These are phyloP conservation scores for Saimiri boliviensis DNA, from an alignment of 2,113 vertebrate species.

Conservation along the genomic window DNA sequence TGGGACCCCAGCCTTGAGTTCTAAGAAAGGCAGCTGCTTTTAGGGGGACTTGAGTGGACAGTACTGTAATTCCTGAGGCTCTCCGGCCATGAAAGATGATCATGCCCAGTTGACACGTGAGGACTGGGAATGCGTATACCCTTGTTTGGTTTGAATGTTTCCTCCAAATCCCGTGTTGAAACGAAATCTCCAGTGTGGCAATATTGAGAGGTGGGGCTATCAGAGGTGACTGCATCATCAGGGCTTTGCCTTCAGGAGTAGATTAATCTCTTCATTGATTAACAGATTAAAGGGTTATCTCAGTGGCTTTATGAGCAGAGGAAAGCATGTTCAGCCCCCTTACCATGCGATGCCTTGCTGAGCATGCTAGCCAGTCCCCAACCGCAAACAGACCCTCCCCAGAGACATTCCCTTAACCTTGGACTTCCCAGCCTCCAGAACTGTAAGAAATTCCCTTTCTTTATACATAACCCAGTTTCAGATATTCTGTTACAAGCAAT, in stretches of 20 bases:
- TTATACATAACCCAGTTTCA: not conserved
- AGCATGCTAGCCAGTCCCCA: not conserved
- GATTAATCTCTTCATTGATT: not conserved
- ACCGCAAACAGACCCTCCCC: not conserved
- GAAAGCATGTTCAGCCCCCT: not conserved
- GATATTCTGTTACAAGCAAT: not conserved
- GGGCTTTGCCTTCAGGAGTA: not conserved
- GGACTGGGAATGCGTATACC: fast-evolving
- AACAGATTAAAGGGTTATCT: not conserved
- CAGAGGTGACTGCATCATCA: not conserved
- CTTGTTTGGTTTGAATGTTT: not conserved
- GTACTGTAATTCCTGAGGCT: not conserved
- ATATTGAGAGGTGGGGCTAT: not conserved
- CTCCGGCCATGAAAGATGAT: not conserved
- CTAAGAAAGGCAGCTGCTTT: not conserved
- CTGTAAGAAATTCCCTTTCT: not conserved
- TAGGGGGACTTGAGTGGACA: fast-evolving
- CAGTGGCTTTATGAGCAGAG: not conserved
- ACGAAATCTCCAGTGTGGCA: not conserved
- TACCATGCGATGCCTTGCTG: too few species aligned
- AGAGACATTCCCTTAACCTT: not conserved
- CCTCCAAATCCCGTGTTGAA: not conserved
- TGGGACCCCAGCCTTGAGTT: not conserved
- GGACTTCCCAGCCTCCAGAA: not conserved
- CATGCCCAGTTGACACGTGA: not conserved